Evolutionary conservation across 2,797 vertebrate species (phyloP), one percentile per base, ranked within the genome.

Genomic region (Borostomias antarcticus): DNA sequence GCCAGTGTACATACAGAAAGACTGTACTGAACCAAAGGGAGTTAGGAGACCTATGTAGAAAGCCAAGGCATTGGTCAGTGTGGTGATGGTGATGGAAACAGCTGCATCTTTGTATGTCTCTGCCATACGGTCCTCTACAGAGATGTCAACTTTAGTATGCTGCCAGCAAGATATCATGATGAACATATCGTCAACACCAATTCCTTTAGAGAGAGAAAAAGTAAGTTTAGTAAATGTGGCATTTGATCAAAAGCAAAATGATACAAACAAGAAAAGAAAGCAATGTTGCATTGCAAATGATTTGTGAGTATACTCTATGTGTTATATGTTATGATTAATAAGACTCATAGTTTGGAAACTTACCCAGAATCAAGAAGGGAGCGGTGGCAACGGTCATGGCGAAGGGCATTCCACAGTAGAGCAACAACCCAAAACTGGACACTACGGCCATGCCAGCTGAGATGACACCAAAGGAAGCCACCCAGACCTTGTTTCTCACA

Each of bases 321-420:
- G n/a, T n/a, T n/a, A n/a, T n/a, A n/a, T n/a, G n/a, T n/a, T n/a
- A n/a, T n/a, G n/a, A n/a, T n/a, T n/a, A n/a, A n/a, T n/a, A 58
- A 10, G 19, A 40, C 13, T 8, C 5, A 32, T 1, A 21, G 28
- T 25, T 8, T 66, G 10, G 17, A 58, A 6, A 6, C 88, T 90
- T 83, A 93, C 89, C 92, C 21, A 93, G 84, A 75, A 93, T 91
- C 64, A 94, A 88, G 82, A 93, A 93, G 0, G 91, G 91, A 19
- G 92, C 82, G 0, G 83, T 86, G 59, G 81, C 81, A 62, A 90
- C 89, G 26, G 91, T 91, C 67, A 83, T 73, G 61, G 89, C 80
- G 80, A 92, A 93, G 0, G 91, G 90, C 3, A 89, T 82, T 21
- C 90, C 89, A 57, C 87, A 83, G 66, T 77, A 81, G 10, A 93